Conservation (phyloP, 1,140 invertebrate species). For the Bombus cullumanus region DNA sequence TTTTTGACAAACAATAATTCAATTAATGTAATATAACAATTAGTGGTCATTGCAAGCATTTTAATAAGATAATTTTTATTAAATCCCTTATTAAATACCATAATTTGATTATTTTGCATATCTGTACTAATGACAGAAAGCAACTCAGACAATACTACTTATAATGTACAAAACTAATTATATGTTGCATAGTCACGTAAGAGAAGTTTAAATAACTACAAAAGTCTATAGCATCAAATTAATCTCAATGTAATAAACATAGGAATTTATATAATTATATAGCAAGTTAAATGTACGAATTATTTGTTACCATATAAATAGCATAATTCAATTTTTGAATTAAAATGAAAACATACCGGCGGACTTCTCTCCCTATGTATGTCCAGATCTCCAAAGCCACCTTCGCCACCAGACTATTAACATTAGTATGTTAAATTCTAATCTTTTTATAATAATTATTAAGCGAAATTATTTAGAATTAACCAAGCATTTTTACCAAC, state of each 20-base stretch:
- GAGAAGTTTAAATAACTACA: conserved; percentile 10
- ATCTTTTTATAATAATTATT: conserved; percentile 40
- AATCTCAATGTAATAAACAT: background rate
- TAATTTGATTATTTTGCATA: background rate
- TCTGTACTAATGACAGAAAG: conserved; percentile 35
- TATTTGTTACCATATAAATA: conserved; percentile 30
- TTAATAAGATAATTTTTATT: conserved; percentile 47
- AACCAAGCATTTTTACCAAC: conserved; percentile 40
- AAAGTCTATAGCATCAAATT: conserved; percentile 11
- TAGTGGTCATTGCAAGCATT: conserved; percentile 37
- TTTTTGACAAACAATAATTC: background rate
- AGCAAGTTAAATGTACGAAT: conserved; percentile 1
- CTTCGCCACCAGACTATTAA: conserved; percentile 81
- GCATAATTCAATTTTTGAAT: conserved; percentile 57
- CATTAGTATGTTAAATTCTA: conserved; percentile 68
- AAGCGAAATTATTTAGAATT: conserved; percentile 48
- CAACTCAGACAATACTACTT: conserved; percentile 38
- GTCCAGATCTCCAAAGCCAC: conserved; percentile 80
- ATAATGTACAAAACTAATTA: conserved; percentile 20
- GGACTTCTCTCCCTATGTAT: conserved; percentile 78
- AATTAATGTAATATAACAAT: background rate
- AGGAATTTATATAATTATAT: background rate
- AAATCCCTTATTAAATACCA: background rate
- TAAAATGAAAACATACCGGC: conserved; percentile 77
- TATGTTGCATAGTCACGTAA: conserved; percentile 8